Percentiles rank a stretch among this genome's conserved stretches.
Conservation (phyloP, 2,113 vertebrate genomes). For the Megaleporinus macrocephalus region DNA sequence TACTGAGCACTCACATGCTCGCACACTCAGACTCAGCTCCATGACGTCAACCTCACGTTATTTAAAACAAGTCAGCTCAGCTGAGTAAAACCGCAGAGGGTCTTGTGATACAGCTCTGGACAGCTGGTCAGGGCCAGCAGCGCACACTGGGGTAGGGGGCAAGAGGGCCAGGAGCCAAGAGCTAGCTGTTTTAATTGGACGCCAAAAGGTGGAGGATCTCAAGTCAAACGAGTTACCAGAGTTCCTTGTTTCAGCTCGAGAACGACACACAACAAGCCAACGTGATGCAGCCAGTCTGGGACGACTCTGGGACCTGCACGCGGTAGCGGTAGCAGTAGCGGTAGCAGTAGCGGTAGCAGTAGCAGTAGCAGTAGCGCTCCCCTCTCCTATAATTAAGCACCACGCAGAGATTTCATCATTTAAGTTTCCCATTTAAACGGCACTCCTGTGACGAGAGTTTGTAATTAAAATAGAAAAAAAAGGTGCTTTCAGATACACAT, state of each 20-base stretch:
- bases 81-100: not conserved
- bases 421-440: too few relatives aligned
- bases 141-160: not conserved
- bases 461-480: too few relatives aligned
- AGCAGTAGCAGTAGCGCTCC: too few relatives aligned
- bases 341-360: too few relatives aligned
- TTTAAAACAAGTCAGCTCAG: conserved; percentile 21
- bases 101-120: conserved; percentile 3
- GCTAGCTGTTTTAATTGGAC: not conserved
- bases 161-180: not conserved
- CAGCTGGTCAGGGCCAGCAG: not conserved
- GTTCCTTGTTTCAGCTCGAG: not conserved
- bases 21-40: not conserved
- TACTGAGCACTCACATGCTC: not conserved
- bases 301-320: not conserved
- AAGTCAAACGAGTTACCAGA: not conserved
- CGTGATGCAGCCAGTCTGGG: too few relatives aligned
- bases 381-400: not conserved
- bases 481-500: too few relatives aligned
- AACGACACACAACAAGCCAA: not conserved
- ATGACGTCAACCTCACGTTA: conserved; percentile 8
- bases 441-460: too few relatives aligned
- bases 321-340: too few relatives aligned
- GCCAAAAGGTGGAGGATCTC: not conserved
- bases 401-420: too few relatives aligned